phyloP scores from a whole-genome alignment of 2,888 invertebrate species.

The Phorcus lineatus region DNA sequence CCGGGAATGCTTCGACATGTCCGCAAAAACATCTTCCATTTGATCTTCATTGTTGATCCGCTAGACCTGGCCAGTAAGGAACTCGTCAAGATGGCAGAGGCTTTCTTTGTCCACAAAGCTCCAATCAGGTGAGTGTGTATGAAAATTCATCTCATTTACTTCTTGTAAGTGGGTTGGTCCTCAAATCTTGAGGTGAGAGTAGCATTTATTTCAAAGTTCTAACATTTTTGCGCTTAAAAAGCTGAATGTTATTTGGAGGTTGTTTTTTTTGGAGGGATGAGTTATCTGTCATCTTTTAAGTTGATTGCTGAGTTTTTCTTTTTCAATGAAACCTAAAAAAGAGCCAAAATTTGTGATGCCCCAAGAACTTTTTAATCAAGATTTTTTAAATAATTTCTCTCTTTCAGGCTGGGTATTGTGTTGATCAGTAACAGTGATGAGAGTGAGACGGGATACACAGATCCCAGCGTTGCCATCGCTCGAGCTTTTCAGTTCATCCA shows the following conservation, averaged over 20 bases:
- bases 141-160: too few relatives aligned
- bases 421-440: slow-evolving; percentile 81
- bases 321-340: too few relatives aligned
- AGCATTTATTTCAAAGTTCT: too few relatives aligned
- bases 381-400: not conserved
- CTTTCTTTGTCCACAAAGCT: slow-evolving; percentile 91
- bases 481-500: slow-evolving; percentile 93
- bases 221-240: too few relatives aligned
- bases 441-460: slow-evolving; percentile 80
- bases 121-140: slow-evolving; percentile 79
- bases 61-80: slow-evolving; percentile 82
- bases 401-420: slow-evolving; percentile 89
- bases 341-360: too few relatives aligned
- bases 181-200: too few relatives aligned
- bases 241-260: too few relatives aligned
- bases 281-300: too few relatives aligned
- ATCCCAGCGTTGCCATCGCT: slow-evolving; percentile 87
- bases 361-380: too few relatives aligned
- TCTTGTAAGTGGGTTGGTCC: too few relatives aligned
- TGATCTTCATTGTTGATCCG: slow-evolving; percentile 91
- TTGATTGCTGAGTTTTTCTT: too few relatives aligned
- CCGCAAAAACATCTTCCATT: slow-evolving; percentile 79
- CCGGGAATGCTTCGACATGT: slow-evolving; percentile 93
- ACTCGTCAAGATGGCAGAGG: slow-evolving; percentile 90
- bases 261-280: too few relatives aligned